These are phyloP conservation scores for Aphaenogaster rudis DNA, from an alignment of 1,140 invertebrate species.

Conservation along the genomic window DNA sequence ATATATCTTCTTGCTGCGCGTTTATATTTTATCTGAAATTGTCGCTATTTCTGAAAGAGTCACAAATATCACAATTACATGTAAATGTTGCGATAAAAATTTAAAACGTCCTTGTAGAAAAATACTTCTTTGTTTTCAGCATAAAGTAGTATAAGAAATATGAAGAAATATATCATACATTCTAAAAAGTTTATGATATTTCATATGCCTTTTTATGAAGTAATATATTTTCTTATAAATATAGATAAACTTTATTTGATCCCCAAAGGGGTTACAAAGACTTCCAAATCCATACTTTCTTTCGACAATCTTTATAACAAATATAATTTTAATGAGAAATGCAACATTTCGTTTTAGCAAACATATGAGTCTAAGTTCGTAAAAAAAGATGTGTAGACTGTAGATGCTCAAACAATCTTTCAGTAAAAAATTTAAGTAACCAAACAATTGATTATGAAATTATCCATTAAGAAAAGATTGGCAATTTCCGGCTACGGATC, in stretches of 20 bases:
- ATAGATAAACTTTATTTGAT: too few species aligned
- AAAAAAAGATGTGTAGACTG: neutral
- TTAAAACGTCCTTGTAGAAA: neutral
- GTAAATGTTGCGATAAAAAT: neutral
- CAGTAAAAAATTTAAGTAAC: neutral
- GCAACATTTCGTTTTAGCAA: neutral
- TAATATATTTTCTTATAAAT: neutral
- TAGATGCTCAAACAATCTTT: neutral
- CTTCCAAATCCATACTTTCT: too few species aligned
- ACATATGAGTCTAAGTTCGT: neutral
- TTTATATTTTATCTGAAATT: neutral
- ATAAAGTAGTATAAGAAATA: neutral
- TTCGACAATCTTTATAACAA: too few species aligned
- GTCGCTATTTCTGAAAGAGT: neutral
- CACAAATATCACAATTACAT: neutral
- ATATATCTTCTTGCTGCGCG: neutral
- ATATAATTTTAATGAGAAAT: constrained; percentile 4
- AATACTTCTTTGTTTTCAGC: neutral
- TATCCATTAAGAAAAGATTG: constrained; percentile 10
- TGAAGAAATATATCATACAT: neutral
- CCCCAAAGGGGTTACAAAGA: too few species aligned
- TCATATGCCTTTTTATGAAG: neutral
- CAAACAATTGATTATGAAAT: neutral
- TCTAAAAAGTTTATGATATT: neutral
- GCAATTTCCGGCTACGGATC: neutral